A percentile compares a stretch with the other conserved stretches of the same genome.
phyloP scores from a whole-genome alignment of 1,140 invertebrate species.

The Drosophila setifemur region DNA sequence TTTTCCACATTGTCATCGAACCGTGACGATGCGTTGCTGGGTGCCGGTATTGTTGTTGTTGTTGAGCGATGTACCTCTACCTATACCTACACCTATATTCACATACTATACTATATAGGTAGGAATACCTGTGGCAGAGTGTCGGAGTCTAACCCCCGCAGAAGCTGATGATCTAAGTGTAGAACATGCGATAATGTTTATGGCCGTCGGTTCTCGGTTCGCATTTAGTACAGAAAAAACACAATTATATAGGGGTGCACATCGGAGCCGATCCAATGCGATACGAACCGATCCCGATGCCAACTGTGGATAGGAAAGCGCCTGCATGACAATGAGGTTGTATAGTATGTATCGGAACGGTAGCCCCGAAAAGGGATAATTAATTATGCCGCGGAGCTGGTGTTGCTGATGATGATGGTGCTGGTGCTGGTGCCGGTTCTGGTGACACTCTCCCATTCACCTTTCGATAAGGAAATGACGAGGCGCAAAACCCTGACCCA shows the following conservation, averaged over 20 bases:
- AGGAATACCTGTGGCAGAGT: background rate
- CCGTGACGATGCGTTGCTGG: conserved; percentile 60
- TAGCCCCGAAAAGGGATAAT: conserved; percentile 63
- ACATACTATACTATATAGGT: conserved; percentile 8
- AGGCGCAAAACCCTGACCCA: conserved; percentile 47
- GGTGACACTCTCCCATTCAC: conserved; percentile 65
- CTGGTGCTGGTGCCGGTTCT: conserved; percentile 12
- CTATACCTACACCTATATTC: background rate
- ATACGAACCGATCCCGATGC: conserved; percentile 1
- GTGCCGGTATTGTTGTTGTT: conserved; percentile 24
- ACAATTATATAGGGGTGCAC: conserved; percentile 62
- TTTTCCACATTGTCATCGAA: conserved; percentile 73
- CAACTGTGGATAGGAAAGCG: conserved; percentile 27
- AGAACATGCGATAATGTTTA: conserved; percentile 78
- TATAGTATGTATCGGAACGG: conserved; percentile 17
- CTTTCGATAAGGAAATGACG: conserved; percentile 74
- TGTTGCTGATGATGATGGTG: conserved; percentile 19
- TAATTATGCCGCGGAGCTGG: conserved; percentile 59
- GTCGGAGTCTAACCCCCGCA: conserved; percentile 56
- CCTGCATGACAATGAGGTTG: conserved; percentile 55
- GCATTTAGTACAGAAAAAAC: conserved; percentile 17
- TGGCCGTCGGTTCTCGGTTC: conserved; percentile 34
- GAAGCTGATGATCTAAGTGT: conserved; percentile 72
- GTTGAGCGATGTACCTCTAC: conserved; percentile 66
- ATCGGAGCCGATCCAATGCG: conserved; percentile 1